Evolutionary conservation across 2,888 invertebrate genomes (phyloP).

Genomic region (Erynnis tages): DNA sequence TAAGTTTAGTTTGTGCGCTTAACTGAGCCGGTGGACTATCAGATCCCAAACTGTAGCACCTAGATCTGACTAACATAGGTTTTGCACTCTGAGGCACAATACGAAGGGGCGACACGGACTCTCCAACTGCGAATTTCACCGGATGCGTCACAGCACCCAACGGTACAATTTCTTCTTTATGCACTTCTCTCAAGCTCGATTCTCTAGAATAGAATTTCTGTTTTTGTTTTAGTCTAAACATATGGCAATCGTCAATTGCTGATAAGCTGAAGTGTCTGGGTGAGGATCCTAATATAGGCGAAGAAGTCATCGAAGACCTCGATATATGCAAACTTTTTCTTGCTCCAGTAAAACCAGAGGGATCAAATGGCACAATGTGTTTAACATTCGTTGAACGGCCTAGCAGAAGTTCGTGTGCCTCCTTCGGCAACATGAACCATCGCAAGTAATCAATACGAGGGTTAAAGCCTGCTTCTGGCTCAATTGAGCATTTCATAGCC

Average conservation of each 20-base stretch:
- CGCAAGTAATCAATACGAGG: constrained; percentile 85
- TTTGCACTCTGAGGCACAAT: constrained; percentile 49
- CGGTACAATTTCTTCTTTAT: constrained; percentile 51
- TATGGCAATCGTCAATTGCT: constrained; percentile 82
- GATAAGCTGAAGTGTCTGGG: constrained; percentile 87
- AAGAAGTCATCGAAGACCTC: constrained; percentile 64
- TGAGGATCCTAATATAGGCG: constrained; percentile 78
- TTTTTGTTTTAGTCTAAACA: constrained; percentile 70
- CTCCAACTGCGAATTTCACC: constrained; percentile 86
- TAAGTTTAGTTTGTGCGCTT: constrained; percentile 84
- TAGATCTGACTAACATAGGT: constrained; percentile 60
- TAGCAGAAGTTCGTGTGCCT: constrained; percentile 88
- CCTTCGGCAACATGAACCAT: constrained; percentile 95
- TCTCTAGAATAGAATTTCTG: constrained; percentile 70
- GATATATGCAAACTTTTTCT: constrained; percentile 65
- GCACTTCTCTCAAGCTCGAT: constrained; percentile 68
- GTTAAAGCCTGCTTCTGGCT: constrained; percentile 88
- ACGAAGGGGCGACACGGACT: constrained; percentile 80
- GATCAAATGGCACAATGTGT: constrained; percentile 88
- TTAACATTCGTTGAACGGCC: constrained; percentile 89
- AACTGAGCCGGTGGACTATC: constrained; percentile 78
- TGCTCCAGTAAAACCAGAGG: constrained; percentile 80
- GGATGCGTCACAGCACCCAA: constrained; percentile 52
- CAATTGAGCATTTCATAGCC: constrained; percentile 87
- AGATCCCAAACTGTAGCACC: constrained; percentile 86